These are phyloP conservation scores for Heterotilapia buettikoferi DNA, from an alignment of 2,113 vertebrate species.

Conservation along the genomic window DNA sequence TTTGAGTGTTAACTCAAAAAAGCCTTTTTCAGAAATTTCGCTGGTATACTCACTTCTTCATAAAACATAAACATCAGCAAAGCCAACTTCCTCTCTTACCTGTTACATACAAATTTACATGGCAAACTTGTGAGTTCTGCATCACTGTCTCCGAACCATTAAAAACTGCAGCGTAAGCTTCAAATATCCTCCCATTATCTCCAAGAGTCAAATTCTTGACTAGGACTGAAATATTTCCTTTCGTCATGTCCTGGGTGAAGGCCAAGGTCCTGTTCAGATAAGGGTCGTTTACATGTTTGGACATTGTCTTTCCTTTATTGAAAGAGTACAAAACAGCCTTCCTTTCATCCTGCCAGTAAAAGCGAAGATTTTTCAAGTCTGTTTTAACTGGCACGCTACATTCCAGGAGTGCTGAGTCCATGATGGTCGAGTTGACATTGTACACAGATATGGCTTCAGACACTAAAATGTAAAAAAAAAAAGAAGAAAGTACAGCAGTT, in stretches of 20 bases:
- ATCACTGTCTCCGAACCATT: background rate
- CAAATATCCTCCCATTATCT: background rate
- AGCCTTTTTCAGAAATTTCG: background rate
- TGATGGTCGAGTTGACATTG: background rate
- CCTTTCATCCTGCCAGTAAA: background rate
- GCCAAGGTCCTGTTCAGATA: background rate
- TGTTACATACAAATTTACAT: background rate
- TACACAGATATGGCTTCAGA: background rate
- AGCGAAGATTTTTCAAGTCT: background rate
- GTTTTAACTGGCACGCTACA: background rate
- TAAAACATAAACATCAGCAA: background rate
- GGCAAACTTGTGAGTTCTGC: background rate
- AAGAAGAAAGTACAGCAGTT: background rate
- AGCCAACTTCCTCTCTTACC: background rate
- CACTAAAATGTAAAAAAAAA: background rate
- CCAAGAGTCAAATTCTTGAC: background rate
- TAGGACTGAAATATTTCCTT: background rate
- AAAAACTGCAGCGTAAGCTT: background rate
- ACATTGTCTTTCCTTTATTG: background rate
- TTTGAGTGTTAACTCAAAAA: background rate
- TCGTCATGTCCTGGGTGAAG: background rate
- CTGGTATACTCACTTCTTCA: background rate
- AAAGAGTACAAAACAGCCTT: background rate
- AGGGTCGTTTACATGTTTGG: rapidly evolving
- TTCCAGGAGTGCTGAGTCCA: background rate